Conservation (phyloP, 2,888 invertebrate genomes). For the Catonia carolina region DNA sequence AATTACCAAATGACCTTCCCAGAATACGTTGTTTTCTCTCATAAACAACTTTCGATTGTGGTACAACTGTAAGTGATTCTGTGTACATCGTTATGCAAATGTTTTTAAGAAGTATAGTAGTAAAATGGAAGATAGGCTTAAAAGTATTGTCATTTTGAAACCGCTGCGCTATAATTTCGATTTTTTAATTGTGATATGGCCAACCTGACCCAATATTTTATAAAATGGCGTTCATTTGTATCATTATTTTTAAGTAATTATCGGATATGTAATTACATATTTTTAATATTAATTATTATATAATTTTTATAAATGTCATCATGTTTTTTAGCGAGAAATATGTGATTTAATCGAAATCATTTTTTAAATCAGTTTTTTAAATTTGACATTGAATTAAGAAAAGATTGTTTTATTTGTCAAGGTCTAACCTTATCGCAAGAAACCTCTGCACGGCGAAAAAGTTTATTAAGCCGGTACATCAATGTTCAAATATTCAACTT, state of each 20-base stretch:
- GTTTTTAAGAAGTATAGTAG: conserved; percentile 8
- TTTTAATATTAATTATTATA: too few relatives aligned
- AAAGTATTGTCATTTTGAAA: conserved; percentile 14
- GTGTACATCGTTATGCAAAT: neutral
- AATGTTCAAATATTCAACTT: neutral
- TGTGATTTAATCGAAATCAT: neutral
- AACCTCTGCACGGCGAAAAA: neutral
- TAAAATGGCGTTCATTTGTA: conserved; percentile 15
- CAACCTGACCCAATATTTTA: conserved; percentile 15
- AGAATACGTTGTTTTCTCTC: too few relatives aligned
- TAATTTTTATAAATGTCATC: too few relatives aligned
- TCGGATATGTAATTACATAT: neutral
- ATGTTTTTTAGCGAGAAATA: neutral
- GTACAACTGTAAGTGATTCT: neutral
- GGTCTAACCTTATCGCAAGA: conserved; percentile 10
- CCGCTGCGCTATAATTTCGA: conserved; percentile 13
- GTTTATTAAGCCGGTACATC: conserved; percentile 4
- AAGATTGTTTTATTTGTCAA: neutral
- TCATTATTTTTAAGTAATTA: conserved; percentile 8
- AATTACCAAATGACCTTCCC: too few relatives aligned
- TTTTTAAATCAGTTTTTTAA: neutral
- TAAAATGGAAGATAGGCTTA: conserved; percentile 7
- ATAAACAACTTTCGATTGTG: neutral
- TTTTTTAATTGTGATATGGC: conserved; percentile 15
- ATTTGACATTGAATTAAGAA: neutral